Evolutionary conservation across 2,113 vertebrate species (phyloP), one percentile per base, ranked within the genome.

Genomic region (Elachura formosa): DNA sequence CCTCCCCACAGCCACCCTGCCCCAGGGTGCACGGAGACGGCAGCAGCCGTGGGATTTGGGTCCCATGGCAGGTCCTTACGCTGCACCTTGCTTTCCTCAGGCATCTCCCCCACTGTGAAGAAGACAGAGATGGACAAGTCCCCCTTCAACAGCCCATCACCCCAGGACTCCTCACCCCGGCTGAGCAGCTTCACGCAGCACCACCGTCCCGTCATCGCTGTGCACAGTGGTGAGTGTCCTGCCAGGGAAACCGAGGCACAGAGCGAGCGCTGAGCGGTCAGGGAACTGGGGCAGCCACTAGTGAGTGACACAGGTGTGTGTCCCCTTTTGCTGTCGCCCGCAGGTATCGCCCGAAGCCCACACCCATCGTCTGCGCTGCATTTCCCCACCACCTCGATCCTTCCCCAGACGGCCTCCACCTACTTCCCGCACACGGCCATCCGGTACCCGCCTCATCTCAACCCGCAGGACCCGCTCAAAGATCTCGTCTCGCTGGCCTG

Each of bases 401-500:
- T 99, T 77, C 98, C 98, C 71, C 98, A 99, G 96, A 97, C 98
- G 8, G 98, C 98, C 38, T 98, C 98, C 87, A 98, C 99, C 79
- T 99, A 99, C 97, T 99, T 99, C 87, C 98, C 98, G 0, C 99
- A 99, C 95, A 99, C 99, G 71, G 98, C 99, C 72, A 99, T 99
- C 92, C 98, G 99, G 83, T 99, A 99, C 95, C 99, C 99, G 6
- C 99, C 99, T 48, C 99, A 99, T 96, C 98, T 99, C 97, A 98
- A 98, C 93, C 98, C 99, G 40, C 99, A 99, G 97, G 99, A 99
- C 97, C 99, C 99, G 1, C 98, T 99, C 75, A 99, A 99, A 97
- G 99, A 99, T 96, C 98, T 99, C 87, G 99, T 99, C 93, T 99
- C 99, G 6, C 97, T 99, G 98, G 98, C 99, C 97, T 99, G 99